phyloP scores from a whole-genome alignment of 2,113 vertebrate genomes.

The Daubentonia madagascariensis region DNA sequence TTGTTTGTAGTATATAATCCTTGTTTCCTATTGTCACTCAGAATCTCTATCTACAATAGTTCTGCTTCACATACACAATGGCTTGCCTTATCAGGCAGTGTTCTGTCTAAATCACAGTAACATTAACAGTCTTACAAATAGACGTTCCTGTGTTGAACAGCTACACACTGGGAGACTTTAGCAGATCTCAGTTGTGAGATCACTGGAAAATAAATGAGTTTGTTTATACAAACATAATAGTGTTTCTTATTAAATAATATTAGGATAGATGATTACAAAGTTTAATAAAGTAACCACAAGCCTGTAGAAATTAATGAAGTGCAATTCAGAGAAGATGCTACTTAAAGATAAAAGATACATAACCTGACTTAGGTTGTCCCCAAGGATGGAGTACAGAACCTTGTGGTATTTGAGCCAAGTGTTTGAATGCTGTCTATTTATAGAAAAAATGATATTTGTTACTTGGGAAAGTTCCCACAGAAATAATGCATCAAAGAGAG shows the following conservation, averaged over 20 bases:
- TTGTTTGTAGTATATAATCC: not conserved
- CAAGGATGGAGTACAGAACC: not conserved
- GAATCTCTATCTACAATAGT: not conserved
- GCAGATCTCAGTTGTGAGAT: not conserved
- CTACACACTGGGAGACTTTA: not conserved
- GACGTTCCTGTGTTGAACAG: not conserved
- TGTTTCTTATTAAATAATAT: slow-evolving; percentile 32
- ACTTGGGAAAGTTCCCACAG: slow-evolving; percentile 9
- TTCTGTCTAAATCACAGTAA: not conserved
- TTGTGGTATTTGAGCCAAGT: not conserved
- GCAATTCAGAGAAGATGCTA: not conserved
- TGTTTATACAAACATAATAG: not conserved
- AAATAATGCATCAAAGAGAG: slow-evolving; percentile 33
- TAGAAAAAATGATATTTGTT: slow-evolving; percentile 26
- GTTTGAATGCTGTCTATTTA: not conserved
- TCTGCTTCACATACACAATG: not conserved
- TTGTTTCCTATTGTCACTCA: not conserved
- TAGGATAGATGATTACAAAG: not conserved
- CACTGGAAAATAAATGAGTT: slow-evolving; percentile 27
- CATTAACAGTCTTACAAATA: not conserved
- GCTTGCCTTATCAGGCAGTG: not conserved
- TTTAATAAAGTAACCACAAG: not conserved
- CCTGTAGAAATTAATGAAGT: slow-evolving; percentile 18
- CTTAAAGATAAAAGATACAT: not conserved
- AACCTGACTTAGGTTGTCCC: not conserved